Conservation (phyloP, 2,888 invertebrate species). For the Meloe dianella region DNA sequence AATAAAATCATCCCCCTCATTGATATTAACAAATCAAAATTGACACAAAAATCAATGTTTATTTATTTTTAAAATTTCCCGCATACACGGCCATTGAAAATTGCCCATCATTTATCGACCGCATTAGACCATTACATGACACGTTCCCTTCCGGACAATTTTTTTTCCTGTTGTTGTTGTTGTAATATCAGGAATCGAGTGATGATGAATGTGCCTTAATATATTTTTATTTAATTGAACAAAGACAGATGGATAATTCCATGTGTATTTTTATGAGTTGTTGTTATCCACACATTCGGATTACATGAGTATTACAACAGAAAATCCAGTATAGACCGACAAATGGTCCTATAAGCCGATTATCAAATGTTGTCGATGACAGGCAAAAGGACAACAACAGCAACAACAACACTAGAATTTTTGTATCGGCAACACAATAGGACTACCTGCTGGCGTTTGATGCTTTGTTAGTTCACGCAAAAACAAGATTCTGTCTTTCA, state of each 20-base stretch:
- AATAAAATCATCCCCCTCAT: not conserved
- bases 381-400: conserved; percentile 46
- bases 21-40: not conserved
- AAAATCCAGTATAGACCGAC: conserved; percentile 33
- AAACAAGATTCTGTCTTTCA: conserved; percentile 4
- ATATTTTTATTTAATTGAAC: conserved; percentile 46
- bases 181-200: not conserved
- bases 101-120: conserved; percentile 50
- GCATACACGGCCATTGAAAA: conserved; percentile 32
- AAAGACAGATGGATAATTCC: conserved; percentile 45
- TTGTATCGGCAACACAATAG: conserved; percentile 1
- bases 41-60: not conserved
- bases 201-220: conserved; percentile 42
- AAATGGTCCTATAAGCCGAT: conserved; percentile 47
- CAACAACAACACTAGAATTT: conserved; percentile 4
- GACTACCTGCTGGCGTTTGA: conserved; percentile 23
- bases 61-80: conserved; percentile 2
- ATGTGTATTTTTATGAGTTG: conserved; percentile 44
- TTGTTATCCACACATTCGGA: conserved; percentile 32
- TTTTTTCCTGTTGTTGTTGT: conserved; percentile 18
- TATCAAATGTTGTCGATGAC: conserved; percentile 46
- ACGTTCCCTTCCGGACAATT: conserved; percentile 51
- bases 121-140: conserved; percentile 52
- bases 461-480: not conserved
- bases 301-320: conserved; percentile 43